phyloP scores from a whole-genome alignment of 2,888 invertebrate species.

The Hanleya hanleyi region DNA sequence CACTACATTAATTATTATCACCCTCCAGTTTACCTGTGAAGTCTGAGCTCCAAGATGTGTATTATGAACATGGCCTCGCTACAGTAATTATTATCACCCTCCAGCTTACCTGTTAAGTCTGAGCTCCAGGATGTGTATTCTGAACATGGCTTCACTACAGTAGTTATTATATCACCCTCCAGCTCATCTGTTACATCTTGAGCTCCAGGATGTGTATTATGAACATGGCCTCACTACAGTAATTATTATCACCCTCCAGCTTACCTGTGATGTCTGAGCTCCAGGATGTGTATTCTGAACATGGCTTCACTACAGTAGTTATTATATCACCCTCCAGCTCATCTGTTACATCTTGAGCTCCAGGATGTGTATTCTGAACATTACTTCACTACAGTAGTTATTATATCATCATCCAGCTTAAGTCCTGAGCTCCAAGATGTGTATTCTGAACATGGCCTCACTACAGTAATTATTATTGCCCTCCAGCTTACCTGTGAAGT shows the following conservation, averaged over 20 bases:
- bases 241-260: conserved; percentile 72
- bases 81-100: conserved; percentile 73
- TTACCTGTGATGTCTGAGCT: conserved; percentile 72
- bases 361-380: conserved; percentile 73
- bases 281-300: conserved; percentile 73
- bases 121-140: conserved; percentile 73
- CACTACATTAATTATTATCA: conserved; percentile 73
- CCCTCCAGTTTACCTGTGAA: conserved; percentile 72
- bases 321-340: conserved; percentile 73
- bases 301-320: conserved; percentile 73
- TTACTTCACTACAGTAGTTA: conserved; percentile 73
- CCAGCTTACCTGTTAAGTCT: conserved; percentile 72
- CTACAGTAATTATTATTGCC: conserved; percentile 73
- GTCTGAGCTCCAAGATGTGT: conserved; percentile 72
- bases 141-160: conserved; percentile 73
- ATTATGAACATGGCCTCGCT: conserved; percentile 73
- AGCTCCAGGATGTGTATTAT: conserved; percentile 73
- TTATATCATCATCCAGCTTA: too few relatives aligned
- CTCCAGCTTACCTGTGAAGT: conserved; percentile 72
- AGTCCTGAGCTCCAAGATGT: conserved; percentile 72
- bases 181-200: conserved; percentile 69
- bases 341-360: too few relatives aligned
- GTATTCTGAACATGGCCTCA: conserved; percentile 73
- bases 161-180: conserved; percentile 73
- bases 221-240: conserved; percentile 74